phyloP scores from a whole-genome alignment of 2,113 vertebrate genomes.

The Cyphomyrus discorhynchus region DNA sequence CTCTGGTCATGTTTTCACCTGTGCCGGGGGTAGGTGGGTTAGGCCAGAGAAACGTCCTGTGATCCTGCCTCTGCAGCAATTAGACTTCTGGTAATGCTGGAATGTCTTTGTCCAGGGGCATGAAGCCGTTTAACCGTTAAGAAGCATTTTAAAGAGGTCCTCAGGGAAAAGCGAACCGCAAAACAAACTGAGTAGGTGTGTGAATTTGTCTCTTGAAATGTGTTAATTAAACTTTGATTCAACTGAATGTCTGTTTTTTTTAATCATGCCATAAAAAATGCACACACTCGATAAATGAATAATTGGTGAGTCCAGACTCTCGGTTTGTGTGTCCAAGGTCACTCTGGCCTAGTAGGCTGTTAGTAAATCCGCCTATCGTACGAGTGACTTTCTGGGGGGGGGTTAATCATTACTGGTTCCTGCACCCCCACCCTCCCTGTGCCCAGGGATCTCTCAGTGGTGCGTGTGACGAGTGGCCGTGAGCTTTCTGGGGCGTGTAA shows the following conservation, averaged over 20 bases:
- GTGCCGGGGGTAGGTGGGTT: not conserved
- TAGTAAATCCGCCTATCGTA: not conserved
- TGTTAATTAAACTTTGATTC: not conserved
- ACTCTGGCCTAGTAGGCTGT: not conserved
- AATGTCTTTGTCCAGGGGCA: not conserved
- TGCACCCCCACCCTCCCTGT: slow-evolving; percentile 7
- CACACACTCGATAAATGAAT: not conserved
- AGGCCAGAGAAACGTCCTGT: not conserved
- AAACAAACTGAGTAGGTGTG: not conserved
- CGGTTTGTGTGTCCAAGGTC: not conserved
- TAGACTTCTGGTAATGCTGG: not conserved
- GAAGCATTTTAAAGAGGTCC: not conserved
- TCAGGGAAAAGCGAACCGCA: not conserved
- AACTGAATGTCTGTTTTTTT: not conserved
- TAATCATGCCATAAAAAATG: not conserved
- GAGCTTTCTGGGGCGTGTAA: not conserved
- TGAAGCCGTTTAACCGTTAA: not conserved
- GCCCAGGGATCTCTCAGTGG: not conserved
- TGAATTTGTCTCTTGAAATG: not conserved
- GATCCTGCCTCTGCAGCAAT: not conserved
- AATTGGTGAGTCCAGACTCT: not conserved
- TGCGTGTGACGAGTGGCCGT: not conserved
- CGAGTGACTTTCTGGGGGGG: slow-evolving; percentile 1
- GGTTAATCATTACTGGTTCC: slow-evolving; percentile 16
- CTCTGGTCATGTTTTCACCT: not conserved